Base-by-base conservation (phyloP, 2,797 vertebrate species). In the Neoniphon sammara region DNA sequence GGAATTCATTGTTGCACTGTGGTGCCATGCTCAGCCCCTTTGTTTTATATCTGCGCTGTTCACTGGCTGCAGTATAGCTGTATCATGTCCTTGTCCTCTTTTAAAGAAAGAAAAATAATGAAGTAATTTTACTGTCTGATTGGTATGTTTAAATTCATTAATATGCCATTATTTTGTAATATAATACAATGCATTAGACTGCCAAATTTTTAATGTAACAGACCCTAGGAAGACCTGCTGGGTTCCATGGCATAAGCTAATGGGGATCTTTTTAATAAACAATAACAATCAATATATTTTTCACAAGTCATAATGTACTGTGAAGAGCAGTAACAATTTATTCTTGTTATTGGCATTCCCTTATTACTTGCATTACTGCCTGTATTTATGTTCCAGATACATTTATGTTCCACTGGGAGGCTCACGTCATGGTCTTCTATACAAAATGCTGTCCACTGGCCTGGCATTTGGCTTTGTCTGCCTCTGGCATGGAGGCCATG, bases 351-450 rank as follows among this genome's bases (percentile, higher is more conserved):
- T 27, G 2, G 11, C 7, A 2, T 39, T 36, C 1, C 25, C 27
- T 27, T 21, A 5, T 0, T 70, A 1, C 46, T 47, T 54, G 12
- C 52, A 54, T 54, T 14, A 54, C 4, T 30, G 5, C n/a, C 14
- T 67, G 3, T 27, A 11, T 42, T 80, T 0, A 3, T 75, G n/a
- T 74, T 87, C n/a, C 87, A 99, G 98, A 91, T 99, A 98, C 73
- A 95, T 99, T 89, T 99, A 99, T 17, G 91, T 99, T 75, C 98
- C 98, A 0, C 56, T 97, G 89, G 98, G 98, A 53, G 98, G 98
- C 36, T 98, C 97, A 14, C 95, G 81, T 20, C 90, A 86, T 0
- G 96, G 96, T 25, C 67, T 84, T 17, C 80, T 95, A 55, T 90
- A 91, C 79, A 96, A 91, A 15, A 80, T 96, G 18, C 65, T 97